phyloP scores from a whole-genome alignment of 2,113 vertebrate genomes.

The Gymnorhina tibicen region DNA sequence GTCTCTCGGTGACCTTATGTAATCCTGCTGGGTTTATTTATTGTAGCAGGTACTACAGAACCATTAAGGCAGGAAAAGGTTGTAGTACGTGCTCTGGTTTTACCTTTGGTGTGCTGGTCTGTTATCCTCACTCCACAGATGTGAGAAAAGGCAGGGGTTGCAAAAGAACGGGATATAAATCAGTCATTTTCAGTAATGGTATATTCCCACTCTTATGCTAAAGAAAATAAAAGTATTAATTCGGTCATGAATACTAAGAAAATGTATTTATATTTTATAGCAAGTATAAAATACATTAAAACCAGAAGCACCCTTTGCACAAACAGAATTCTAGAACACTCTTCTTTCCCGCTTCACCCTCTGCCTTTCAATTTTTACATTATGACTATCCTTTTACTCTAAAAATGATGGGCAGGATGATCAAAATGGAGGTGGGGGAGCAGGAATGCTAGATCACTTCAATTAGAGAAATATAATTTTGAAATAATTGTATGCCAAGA shows the following conservation, averaged over 20 bases:
- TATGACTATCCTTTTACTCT: background rate
- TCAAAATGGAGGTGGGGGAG: background rate
- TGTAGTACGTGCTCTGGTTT: background rate
- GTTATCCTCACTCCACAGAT: background rate
- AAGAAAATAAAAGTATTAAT: constrained; percentile 9
- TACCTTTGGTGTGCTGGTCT: background rate
- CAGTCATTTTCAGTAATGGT: background rate
- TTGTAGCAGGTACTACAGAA: background rate
- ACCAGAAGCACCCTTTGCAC: background rate
- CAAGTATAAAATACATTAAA: constrained; percentile 7
- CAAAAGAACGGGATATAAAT: background rate
- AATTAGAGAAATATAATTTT: constrained; percentile 35
- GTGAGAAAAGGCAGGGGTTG: background rate
- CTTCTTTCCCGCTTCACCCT: background rate
- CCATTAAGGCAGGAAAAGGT: background rate
- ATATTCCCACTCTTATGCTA: background rate
- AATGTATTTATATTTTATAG: constrained; percentile 21
- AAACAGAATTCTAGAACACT: background rate
- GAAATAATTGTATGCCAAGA: constrained; percentile 16
- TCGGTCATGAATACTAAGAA: background rate
- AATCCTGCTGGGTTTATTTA: background rate
- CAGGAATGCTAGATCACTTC: background rate
- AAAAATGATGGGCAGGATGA: background rate
- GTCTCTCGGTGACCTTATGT: background rate
- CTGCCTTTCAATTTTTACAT: background rate